Evolutionary conservation across 2,888 invertebrate genomes (phyloP).

Genomic region (Philhelius pedissequus): DNA sequence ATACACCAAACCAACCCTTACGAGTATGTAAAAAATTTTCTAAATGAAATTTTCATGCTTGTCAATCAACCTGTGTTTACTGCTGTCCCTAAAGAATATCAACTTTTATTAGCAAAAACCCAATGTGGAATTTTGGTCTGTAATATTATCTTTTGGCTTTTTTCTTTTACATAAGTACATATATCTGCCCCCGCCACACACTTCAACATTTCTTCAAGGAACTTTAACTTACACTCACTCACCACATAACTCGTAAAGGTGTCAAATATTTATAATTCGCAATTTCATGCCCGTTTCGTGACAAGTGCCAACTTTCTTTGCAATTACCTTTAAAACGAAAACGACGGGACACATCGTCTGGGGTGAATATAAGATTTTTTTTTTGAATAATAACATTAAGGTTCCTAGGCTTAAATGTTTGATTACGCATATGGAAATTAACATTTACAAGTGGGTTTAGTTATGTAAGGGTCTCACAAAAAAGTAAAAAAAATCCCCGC

Average conservation of each 20-base stretch:
- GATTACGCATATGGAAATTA: constrained; percentile 39
- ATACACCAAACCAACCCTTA: neutral
- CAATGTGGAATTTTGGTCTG: constrained; percentile 7
- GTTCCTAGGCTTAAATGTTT: constrained; percentile 8
- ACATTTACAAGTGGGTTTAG: constrained; percentile 1
- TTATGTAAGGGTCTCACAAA: constrained; percentile 2
- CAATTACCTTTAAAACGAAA: constrained; percentile 38
- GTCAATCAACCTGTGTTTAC: constrained; percentile 25
- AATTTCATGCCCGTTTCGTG: constrained; percentile 51
- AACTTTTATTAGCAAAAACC: constrained; percentile 3
- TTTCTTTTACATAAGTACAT: too few relatives aligned
- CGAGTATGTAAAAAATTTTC: neutral
- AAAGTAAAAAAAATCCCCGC: neutral
- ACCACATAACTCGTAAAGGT: constrained; percentile 20
- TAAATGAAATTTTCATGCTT: constrained; percentile 22
- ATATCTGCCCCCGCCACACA: neutral
- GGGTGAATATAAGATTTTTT: constrained; percentile 1
- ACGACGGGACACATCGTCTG: constrained; percentile 3
- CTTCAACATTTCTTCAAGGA: neutral
- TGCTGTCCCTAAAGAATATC: neutral
- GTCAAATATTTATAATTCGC: constrained; percentile 55
- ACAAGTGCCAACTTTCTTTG: constrained; percentile 48
- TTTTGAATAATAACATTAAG: neutral
- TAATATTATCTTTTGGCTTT: neutral
- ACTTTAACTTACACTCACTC: neutral